phyloP scores from a whole-genome alignment of 2,113 vertebrate genomes.

The Lathamus discolor region DNA sequence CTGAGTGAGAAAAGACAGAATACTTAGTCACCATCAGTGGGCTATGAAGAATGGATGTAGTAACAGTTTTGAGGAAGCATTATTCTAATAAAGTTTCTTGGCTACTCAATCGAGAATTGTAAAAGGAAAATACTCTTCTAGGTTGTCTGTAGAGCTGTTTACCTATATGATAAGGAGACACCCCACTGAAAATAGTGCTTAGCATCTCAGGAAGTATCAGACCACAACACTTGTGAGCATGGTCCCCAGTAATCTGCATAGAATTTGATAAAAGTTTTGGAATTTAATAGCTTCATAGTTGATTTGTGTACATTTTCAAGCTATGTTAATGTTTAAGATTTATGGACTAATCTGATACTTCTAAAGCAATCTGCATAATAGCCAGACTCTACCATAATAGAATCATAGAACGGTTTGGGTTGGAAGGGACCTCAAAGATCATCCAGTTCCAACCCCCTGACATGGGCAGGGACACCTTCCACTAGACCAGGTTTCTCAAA shows the following conservation, averaged over 20 bases:
- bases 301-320: neutral
- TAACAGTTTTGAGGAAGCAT: neutral
- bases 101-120: neutral
- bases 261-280: neutral
- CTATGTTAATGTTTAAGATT: neutral
- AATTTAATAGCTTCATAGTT: neutral
- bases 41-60: neutral
- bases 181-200: neutral
- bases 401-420: neutral
- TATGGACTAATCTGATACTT: neutral
- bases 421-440: neutral
- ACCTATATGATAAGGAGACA: neutral
- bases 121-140: neutral
- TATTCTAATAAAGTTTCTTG: neutral
- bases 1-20: neutral
- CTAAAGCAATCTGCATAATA: neutral
- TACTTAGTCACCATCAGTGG: neutral
- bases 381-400: neutral
- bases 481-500: neutral
- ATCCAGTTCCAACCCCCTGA: neutral
- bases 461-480: neutral
- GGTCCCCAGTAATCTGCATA: fast-evolving
- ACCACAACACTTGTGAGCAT: neutral
- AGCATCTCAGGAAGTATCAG: neutral
- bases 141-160: neutral